Base-by-base conservation (phyloP, 2,888 invertebrate species). In the Limnephilus auricula region DNA sequence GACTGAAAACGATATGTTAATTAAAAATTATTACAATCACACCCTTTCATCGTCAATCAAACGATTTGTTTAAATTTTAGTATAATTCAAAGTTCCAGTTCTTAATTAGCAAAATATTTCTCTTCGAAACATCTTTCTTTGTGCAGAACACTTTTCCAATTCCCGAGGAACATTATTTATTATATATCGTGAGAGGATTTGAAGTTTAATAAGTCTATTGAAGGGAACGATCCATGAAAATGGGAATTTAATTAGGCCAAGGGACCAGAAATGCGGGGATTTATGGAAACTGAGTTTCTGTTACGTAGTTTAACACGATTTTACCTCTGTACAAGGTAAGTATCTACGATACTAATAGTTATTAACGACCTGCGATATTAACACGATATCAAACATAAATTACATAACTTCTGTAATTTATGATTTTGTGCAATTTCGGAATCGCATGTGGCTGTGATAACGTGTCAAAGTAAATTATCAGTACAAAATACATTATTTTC, bases 191-290 rank as follows among this genome's bases (percentile, higher is more conserved):
- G 40, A 84, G 84, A 84, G 84, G 34, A 84, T 84, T 45, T 40
- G 45, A 34, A 85, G 85, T 85, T 85, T 37, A 85, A 85, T 85
- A 85, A 85, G 85, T 40, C 45, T 85, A 85, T 85, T 85, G 85
- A 85, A 85, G 40, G 34, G 30, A 85, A 85, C 85, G 85, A 85
- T 40, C 85, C 85, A 40, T 40, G 85, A 85, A 85, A 40, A 37
- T 30, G 85, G 40, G 45, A 85, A 37, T 85, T 85, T 85, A 85
- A 85, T 85, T 85, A 85, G 85, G 30, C 34, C 85, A 30, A 15
- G n/a, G 85, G 45, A 40, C 30, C 40, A 30, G 85, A n/a, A 65
- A n/a, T 65, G 65, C n/a, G 30, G 65, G 65, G 25, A 65, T 65
- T 65, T 65, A 65, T 65, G 65, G 65, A 65, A 65, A 65, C 65